Percentiles rank a stretch among this genome's conserved stretches.
Conservation (phyloP, 53 echinoderm and acorn worm species). For the Antedon mediterranea region DNA sequence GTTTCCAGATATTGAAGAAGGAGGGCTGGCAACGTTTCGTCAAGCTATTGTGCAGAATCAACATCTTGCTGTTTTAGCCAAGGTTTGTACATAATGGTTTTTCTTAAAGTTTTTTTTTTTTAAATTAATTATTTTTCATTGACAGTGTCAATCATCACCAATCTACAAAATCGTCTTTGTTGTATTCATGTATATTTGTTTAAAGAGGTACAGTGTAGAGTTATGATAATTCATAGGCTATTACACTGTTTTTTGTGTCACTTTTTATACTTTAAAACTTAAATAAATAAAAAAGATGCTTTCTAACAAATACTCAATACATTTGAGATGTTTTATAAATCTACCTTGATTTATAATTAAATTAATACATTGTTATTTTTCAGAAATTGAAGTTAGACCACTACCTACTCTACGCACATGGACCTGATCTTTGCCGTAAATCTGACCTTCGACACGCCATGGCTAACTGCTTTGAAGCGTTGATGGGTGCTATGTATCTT, state of each 20-base stretch:
- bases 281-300: too few relatives aligned
- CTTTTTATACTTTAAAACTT: too few relatives aligned
- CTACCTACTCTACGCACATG: constrained; percentile 88
- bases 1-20: constrained; percentile 87
- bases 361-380: background rate
- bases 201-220: too few relatives aligned
- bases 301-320: too few relatives aligned
- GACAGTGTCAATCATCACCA: too few relatives aligned
- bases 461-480: constrained; percentile 85
- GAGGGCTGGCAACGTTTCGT: constrained; percentile 73
- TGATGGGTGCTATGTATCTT: constrained; percentile 80
- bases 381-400: constrained; percentile 71
- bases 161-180: too few relatives aligned
- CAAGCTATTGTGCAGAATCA: constrained; percentile 93
- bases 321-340: background rate
- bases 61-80: constrained; percentile 74
- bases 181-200: too few relatives aligned
- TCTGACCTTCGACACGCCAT: constrained; percentile 77
- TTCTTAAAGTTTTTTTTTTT: too few relatives aligned
- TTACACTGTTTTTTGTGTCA: too few relatives aligned
- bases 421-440: constrained; percentile 78
- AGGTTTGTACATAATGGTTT: constrained; percentile 22
- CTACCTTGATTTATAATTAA: background rate
- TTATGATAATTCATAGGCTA: too few relatives aligned
- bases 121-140: too few relatives aligned